These are phyloP conservation scores for Chaetops frenatus DNA, from an alignment of 2,113 vertebrate species.

Conservation along the genomic window DNA sequence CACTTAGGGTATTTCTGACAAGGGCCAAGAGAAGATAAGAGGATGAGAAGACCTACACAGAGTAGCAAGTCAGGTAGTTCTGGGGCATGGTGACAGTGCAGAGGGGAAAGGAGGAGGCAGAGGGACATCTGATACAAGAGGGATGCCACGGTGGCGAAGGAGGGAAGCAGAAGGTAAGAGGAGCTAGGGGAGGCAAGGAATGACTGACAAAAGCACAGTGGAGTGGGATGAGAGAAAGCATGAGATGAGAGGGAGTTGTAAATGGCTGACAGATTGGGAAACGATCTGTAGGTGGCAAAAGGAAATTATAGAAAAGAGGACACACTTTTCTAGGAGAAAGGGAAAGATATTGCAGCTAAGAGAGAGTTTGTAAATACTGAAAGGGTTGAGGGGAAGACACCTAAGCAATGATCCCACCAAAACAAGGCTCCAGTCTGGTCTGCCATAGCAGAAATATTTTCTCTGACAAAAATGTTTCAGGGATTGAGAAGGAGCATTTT, in stretches of 20 bases:
- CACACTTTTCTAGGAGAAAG: neutral
- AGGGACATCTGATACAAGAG: neutral
- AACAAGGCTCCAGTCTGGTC: neutral
- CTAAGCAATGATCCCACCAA: neutral
- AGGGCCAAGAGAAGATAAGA: neutral
- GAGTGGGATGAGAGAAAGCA: slow-evolving; percentile 7
- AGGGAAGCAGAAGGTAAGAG: neutral
- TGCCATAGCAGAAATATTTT: neutral
- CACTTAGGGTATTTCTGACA: neutral
- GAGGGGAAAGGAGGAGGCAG: neutral
- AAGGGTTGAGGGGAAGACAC: neutral
- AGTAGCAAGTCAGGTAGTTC: neutral
- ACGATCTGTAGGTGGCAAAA: neutral
- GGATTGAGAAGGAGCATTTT: neutral
- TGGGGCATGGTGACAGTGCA: neutral
- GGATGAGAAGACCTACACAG: neutral
- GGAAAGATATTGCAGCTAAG: neutral
- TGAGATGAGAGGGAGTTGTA: slow-evolving; percentile 23
- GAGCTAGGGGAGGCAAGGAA: neutral
- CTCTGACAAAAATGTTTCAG: neutral
- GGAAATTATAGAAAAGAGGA: slow-evolving; percentile 35
- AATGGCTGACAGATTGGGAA: slow-evolving; percentile 40
- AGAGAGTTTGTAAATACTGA: neutral
- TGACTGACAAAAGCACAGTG: slow-evolving; percentile 47
- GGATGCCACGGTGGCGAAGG: neutral